A percentile compares a stretch with the other conserved stretches of the same genome.
Evolutionary conservation across 92 coral and sea anemone genomes (phyloP).

Genomic region (Epizoanthus fatuus): DNA sequence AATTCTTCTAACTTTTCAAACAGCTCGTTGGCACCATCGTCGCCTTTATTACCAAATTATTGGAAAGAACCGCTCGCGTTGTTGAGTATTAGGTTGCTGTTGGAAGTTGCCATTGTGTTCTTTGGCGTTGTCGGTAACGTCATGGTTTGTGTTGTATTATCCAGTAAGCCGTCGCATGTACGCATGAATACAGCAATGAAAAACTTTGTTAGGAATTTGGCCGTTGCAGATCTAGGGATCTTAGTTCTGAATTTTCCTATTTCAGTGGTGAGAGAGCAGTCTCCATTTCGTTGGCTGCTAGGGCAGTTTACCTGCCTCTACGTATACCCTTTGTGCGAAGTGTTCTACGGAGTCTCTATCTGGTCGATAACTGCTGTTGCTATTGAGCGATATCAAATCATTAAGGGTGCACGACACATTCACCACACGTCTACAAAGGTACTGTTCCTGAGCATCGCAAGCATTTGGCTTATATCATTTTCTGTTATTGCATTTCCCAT

Average conservation of each 20-base stretch:
- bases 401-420: conserved; percentile 3
- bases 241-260: conserved; percentile 37
- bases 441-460: background rate
- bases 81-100: conserved; percentile 4
- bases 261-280: conserved; percentile 27
- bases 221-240: conserved; percentile 33
- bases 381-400: conserved; percentile 26
- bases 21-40: background rate
- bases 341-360: conserved; percentile 30
- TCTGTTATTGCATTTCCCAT: conserved; percentile 17
- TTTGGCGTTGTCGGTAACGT: conserved; percentile 26
- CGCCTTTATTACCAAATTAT: background rate
- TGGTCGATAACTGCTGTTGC: conserved; percentile 36
- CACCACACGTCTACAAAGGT: conserved; percentile 1
- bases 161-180: conserved; percentile 7
- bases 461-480: conserved; percentile 20
- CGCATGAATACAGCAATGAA: conserved; percentile 21
- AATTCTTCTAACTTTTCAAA: conserved; percentile 25
- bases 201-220: conserved; percentile 25
- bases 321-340: conserved; percentile 25
- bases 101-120: conserved; percentile 24
- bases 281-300: conserved; percentile 35
- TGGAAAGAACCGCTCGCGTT: conserved; percentile 37
- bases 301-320: conserved; percentile 36
- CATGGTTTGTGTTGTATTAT: conserved; percentile 21